phyloP scores from a whole-genome alignment of 1,140 invertebrate species.

The Drosophila prosaltans region DNA sequence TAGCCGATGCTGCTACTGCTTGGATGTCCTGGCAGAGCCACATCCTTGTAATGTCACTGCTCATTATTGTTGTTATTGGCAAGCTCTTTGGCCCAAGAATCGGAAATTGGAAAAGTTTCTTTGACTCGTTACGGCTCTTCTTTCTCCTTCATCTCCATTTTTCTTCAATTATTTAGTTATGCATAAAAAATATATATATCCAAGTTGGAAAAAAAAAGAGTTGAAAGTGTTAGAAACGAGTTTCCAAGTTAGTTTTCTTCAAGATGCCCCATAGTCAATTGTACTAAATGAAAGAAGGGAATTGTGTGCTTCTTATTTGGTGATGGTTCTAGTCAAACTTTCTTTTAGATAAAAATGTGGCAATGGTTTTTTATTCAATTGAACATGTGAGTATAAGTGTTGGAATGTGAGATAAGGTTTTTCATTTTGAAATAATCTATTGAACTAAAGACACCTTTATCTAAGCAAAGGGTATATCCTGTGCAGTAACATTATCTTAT shows the following conservation, averaged over 20 bases:
- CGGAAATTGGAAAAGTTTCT: constrained; percentile 75
- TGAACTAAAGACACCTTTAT: too few species aligned
- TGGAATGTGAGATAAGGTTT: too few species aligned
- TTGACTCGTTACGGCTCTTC: constrained; percentile 7
- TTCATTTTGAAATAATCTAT: too few species aligned
- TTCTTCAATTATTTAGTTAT: constrained; percentile 29
- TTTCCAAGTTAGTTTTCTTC: not conserved
- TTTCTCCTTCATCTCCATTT: constrained; percentile 7
- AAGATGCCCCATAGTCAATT: not conserved
- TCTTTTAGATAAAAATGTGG: too few species aligned
- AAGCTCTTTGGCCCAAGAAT: constrained; percentile 43
- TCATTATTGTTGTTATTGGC: constrained; percentile 68
- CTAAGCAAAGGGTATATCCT: too few species aligned
- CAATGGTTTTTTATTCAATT: too few species aligned
- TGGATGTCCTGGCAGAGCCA: constrained; percentile 29
- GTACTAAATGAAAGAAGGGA: not conserved
- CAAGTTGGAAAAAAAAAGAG: not conserved
- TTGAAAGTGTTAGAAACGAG: constrained; percentile 11
- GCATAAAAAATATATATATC: constrained; percentile 20
- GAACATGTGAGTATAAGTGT: too few species aligned
- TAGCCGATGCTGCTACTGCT: constrained; percentile 29
- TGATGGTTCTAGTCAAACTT: too few species aligned
- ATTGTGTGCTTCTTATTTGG: too few species aligned
- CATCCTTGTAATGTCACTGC: constrained; percentile 42
- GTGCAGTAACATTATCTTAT: too few species aligned